Evolutionary conservation across 2,113 vertebrate genomes (phyloP), one percentile per base, ranked within the genome.

Genomic region (Thamnophis sirtalis): DNA sequence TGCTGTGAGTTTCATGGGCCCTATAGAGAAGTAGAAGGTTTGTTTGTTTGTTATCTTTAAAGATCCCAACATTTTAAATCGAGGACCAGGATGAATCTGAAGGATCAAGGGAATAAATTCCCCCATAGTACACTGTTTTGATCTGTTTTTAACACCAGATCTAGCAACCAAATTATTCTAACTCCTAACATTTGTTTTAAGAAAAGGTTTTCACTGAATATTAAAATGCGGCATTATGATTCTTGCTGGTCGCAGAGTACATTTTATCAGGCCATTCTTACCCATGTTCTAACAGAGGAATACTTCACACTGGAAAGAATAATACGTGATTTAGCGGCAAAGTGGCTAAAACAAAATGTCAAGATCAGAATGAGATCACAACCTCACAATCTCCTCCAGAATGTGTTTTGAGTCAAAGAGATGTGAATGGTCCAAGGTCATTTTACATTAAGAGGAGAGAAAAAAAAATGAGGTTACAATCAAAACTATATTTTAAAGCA

Each of bases 221-320:
- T 92, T 9, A 93, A 92, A 26, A 3, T 3, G 84, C 93, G 80
- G 49, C 1, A 13, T 4, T 2, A 33, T 68, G 26, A 84, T 89
- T 10, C 55, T 92, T 53, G 33, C n/a, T 55, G 33, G 49, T 63
- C 9, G 13, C 33, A 53, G 22, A 0, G 1, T 91, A 19, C 11
- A 87, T 49, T 63, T 93, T 93, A 21, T n/a, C 84, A 87, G 89
- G 15, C 53, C 91, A 0, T 90, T 88, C 3, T 55, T 80, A 90
- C 92, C 48, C 11, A 11, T 0, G 8, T 19, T 9, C 51, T 3
- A 88, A 58, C 15, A 93, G 10, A 6, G 91, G 92, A 80, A 68
- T 5, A 9, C 38, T 13, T 4, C 90, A 68, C 91, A 86, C 11
- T 80, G 80, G 21, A 21, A 5, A 51, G 0, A 0, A 0, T 0